These are phyloP conservation scores for Chondrosia reniformis DNA, from an alignment of 37 sponge, comb jelly and placozoan species.

Conservation along the genomic window DNA sequence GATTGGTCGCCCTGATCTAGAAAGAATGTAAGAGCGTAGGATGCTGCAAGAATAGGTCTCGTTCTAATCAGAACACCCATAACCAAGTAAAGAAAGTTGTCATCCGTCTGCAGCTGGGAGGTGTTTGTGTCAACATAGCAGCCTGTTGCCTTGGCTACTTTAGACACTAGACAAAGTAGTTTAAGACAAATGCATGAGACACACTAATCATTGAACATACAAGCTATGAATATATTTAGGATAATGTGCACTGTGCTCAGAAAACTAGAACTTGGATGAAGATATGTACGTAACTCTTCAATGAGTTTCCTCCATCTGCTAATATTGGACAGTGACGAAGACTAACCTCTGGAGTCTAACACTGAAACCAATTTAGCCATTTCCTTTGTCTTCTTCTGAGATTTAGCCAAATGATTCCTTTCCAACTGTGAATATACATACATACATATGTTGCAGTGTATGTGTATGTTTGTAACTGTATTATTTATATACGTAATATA, in stretches of 20 bases:
- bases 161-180: too few relatives aligned
- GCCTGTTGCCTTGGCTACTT: slow-evolving; percentile 1
- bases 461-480: too few relatives aligned
- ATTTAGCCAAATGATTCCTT: not conserved
- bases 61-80: slow-evolving; percentile 44
- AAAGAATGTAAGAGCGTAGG: slow-evolving; percentile 68
- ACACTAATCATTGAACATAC: too few relatives aligned
- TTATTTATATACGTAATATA: too few relatives aligned
- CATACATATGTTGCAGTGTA: too few relatives aligned
- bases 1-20: slow-evolving; percentile 23
- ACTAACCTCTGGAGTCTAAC: slow-evolving; percentile 5
- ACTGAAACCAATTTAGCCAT: not conserved
- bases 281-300: too few relatives aligned
- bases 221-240: too few relatives aligned
- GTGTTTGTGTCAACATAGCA: not conserved
- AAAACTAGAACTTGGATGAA: too few relatives aligned
- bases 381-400: not conserved
- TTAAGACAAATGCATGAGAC: too few relatives aligned
- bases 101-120: not conserved
- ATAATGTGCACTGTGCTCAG: too few relatives aligned
- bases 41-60: slow-evolving; percentile 59
- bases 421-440: slow-evolving; percentile 1
- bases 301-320: too few relatives aligned
- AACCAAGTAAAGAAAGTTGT: slow-evolving; percentile 51
- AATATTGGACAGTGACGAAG: too few relatives aligned